Base-by-base conservation (phyloP, 2,797 vertebrate species). In the Hozukius guyotensis region DNA sequence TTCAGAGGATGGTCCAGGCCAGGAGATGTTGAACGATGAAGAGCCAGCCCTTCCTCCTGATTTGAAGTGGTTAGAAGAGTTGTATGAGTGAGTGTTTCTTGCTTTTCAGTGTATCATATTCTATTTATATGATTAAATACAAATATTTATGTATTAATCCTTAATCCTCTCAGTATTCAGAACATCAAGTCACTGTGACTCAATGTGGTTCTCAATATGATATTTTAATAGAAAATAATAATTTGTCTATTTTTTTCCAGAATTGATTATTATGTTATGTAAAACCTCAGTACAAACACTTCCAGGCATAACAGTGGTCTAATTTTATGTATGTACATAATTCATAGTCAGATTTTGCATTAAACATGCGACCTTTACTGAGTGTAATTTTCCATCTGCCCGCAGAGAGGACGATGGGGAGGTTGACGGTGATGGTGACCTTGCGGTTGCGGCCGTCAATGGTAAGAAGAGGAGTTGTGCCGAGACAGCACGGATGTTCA, bases 401-500 rank as follows among this genome's bases (percentile, higher is more conserved):
- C 70, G 16, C 68, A 98, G 97, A 80, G 87, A 93, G 55, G 82
- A 75, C 25, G 84, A 80, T 16, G 82, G 36, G 34, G 83, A 65
- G 16, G 32, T 9, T 8, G 53, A 60, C 27, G 12, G 29, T 14
- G 72, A 85, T 38, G 74, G 3, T 24, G 73, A 42, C 68, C 42
- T 77, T 67, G 74, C 9, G 0, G 10, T 2, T 9, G 9, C 6
- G 22, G 78, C 80, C 1, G 67, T 73, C 7, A 6, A 1, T 5
- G 65, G 16, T 38, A 87, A 67, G 36, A 83, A 78, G 79, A 34
- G 80, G 77, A 88, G 80, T 57, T 78, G 27, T 65, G 74, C 72
- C 1, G 95, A 95, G 72, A 94, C 85, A 86, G 77, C 89, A 61
- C 84, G 57, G 83, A 88, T 93, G 3, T 92, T 94, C 83, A 91